Evolutionary conservation across 2,888 invertebrate species (phyloP), one percentile per base, ranked within the genome.

Genomic region (Exocentrus adspersus): DNA sequence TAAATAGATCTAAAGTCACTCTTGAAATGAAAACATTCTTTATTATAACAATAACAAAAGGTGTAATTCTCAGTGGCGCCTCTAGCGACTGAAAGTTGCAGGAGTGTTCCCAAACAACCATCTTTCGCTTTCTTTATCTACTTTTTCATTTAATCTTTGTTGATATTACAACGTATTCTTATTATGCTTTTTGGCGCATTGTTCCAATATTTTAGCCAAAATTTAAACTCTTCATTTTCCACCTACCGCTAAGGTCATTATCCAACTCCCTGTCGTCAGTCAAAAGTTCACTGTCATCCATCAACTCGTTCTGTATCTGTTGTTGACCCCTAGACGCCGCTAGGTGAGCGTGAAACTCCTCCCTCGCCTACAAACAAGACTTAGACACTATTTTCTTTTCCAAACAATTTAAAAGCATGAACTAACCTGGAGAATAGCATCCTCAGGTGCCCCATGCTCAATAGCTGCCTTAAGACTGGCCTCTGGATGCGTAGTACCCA

Each of bases 201-300:
- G n/a, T n/a, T n/a, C n/a, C n/a, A n/a, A n/a, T n/a, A n/a, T n/a
- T n/a, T n/a, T n/a, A n/a, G n/a, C 7, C 24, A 24, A 7, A 24
- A 24, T 37, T 37, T 1, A 7, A 30, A 30, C 30, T 30, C 9
- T 9, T 30, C 7, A 1, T 7, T 2, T 30, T 9, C 2, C n/a
- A 37, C 37, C 14, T 78, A 92, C 93, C 92, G 57, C 92, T 90
- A 43, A 94, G 86, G 83, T 95, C 95, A 66, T 91, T 89, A 80
- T 95, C 95, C 45, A 95, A 87, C 80, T 95, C 95, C 58, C 95
- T 86, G 82, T 95, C 95, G 78, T 97, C 97, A 32, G 92, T 88
- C 74, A 95, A 85, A 62, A 98, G 88, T 79, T 98, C 98, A 74
- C 93, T 94, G 80, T 98, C 98, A 81, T 97, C 97, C 80, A 97